Evolutionary conservation across 2,888 invertebrate genomes (phyloP), one percentile per base, ranked within the genome.

Genomic region (Macrophya alboannulata): DNA sequence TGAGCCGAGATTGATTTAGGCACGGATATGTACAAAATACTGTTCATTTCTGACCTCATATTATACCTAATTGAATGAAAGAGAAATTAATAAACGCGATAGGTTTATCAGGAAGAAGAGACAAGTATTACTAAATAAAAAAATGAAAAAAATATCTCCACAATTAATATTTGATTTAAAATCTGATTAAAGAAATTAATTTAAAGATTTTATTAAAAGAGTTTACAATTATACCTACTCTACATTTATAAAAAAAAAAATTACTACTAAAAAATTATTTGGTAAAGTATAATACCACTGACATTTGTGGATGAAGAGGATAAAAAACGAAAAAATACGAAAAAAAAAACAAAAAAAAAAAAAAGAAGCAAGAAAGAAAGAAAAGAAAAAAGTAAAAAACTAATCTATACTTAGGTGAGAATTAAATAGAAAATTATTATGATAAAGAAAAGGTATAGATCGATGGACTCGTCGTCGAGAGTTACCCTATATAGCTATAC

Each of bases 371-470:
- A 37, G 51, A 37, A 71, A 25, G 25, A 9, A 84, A 59, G n/a
- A 59, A 59, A 55, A 31, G 59, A 15, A 48, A 76, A 51, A 9
- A 21, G 48, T 25, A 74, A 82, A 25, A 76, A 85, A 79, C 40
- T 79, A 40, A 79, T 79, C 55, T 55, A 37, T n/a, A 55, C 55
- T 79, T 55, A 79, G 59, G 40, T 79, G 55, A 79, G 31, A 85
- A 43, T 84, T 84, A 79, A 79, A 43, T 62, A 45, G 77, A 62
- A 76, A 62, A 84, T 79, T 59, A 83, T 83, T 40, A 65, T 83
- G n/a, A 83, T 48, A 37, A 40, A 59, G 6, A 31, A 55, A 55
- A 40, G 37, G 31, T 37, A 79, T 79, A 79, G 37, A 77, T 45
- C 72, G n/a, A 43, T 77, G 48, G 21, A 77, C 76, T 76, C 25